phyloP scores from a whole-genome alignment of 2,113 vertebrate species.

The Sebastes schlegelii region DNA sequence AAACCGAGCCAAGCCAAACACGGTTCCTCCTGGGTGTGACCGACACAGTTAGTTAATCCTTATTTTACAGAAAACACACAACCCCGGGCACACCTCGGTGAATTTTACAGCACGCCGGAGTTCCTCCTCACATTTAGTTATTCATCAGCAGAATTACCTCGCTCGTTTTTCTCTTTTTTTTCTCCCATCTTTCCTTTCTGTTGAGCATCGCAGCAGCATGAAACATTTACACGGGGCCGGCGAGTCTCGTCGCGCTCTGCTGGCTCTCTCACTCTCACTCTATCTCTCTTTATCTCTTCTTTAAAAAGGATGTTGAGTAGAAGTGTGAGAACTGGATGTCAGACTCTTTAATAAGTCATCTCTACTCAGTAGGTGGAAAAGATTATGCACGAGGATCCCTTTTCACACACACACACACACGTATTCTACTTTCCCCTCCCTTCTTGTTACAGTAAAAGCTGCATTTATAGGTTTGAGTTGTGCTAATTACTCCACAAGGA shows the following conservation, averaged over 20 bases:
- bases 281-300: conserved; percentile 17
- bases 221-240: conserved; percentile 54
- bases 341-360: conserved; percentile 45
- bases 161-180: conserved; percentile 8
- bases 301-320: conserved; percentile 20
- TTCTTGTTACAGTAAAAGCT: conserved; percentile 57
- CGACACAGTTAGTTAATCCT: conserved; percentile 50
- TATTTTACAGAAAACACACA: conserved; percentile 50
- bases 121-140: conserved; percentile 16
- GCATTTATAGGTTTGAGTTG: conserved; percentile 60
- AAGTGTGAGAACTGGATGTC: conserved; percentile 50
- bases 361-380: conserved; percentile 43
- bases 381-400: conserved; percentile 10
- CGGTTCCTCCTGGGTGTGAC: conserved; percentile 36
- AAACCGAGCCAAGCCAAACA: conserved; percentile 58
- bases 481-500: conserved; percentile 70
- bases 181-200: background rate
- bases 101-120: conserved; percentile 29
- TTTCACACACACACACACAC: conserved; percentile 16
- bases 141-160: conserved; percentile 18
- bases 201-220: conserved; percentile 14
- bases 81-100: conserved; percentile 13
- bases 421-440: background rate
- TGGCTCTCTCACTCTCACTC: conserved; percentile 18
- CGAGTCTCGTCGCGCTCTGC: conserved; percentile 3